Evolutionary conservation across 2,888 invertebrate genomes (phyloP).

Genomic region (Sisyra nigra): DNA sequence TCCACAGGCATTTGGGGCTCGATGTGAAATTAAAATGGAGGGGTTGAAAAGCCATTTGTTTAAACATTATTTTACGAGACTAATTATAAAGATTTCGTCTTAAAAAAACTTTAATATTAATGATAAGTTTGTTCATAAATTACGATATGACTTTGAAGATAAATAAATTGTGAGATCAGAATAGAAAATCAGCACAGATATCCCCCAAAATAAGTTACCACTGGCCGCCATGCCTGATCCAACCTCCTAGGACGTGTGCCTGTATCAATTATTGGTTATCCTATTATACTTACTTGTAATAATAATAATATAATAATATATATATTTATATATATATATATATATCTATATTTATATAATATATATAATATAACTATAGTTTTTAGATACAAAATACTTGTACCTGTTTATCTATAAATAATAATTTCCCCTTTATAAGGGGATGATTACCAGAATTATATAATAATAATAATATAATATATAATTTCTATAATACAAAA

Average conservation of each 20-base stretch:
- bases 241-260: constrained; percentile 9
- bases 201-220: constrained; percentile 5
- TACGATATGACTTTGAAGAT: not conserved
- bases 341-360: constrained; percentile 6
- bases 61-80: too few relatives aligned
- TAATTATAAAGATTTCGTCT: too few relatives aligned
- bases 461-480: constrained; percentile 6
- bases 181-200: constrained; percentile 4
- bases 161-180: not conserved
- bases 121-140: too few relatives aligned
- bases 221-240: constrained; percentile 8
- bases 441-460: constrained; percentile 2
- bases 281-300: constrained; percentile 4
- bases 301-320: constrained; percentile 1
- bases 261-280: constrained; percentile 1
- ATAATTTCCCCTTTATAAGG: constrained; percentile 5
- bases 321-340: constrained; percentile 2
- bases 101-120: too few relatives aligned
- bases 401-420: not conserved
- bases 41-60: too few relatives aligned
- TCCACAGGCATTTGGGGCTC: too few relatives aligned
- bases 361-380: constrained; percentile 3
- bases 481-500: constrained; percentile 9
- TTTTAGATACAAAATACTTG: not conserved
- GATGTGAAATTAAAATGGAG: too few relatives aligned